Evolutionary conservation across 1,140 invertebrate genomes (phyloP).

Genomic region (Camponotus floridanus): DNA sequence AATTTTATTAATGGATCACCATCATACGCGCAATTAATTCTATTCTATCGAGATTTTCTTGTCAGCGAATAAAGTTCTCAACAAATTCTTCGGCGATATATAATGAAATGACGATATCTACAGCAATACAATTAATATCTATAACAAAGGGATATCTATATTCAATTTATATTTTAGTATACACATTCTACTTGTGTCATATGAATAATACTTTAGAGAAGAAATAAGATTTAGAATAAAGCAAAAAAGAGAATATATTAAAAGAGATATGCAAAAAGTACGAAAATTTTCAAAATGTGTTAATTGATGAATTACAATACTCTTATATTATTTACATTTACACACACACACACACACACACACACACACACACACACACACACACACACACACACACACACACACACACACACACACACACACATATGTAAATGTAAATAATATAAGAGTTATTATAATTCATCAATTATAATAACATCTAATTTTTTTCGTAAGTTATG

Average conservation of each 20-base stretch:
- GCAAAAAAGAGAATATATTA: neutral
- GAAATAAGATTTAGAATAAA: neutral
- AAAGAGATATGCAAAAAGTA: neutral
- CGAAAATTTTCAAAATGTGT: neutral
- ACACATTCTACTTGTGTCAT: neutral
- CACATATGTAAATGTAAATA: neutral
- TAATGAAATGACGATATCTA: conserved; percentile 32
- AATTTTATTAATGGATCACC: conserved; percentile 60
- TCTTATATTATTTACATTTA: neutral
- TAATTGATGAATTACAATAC: neutral
- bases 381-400: too few species aligned
- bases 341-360: neutral
- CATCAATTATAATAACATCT: neutral
- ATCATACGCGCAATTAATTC: conserved; percentile 56
- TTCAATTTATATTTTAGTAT: neutral
- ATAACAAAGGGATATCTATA: conserved; percentile 32
- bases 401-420: too few species aligned
- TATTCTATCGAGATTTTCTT: conserved; percentile 11
- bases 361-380: too few species aligned
- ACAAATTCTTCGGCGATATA: conserved; percentile 44
- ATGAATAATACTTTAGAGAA: neutral
- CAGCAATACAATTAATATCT: conserved; percentile 40
- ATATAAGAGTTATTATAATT: neutral
- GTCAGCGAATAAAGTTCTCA: conserved; percentile 35
- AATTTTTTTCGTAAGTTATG: too few species aligned